These are phyloP conservation scores for Gopherus evgoodei DNA, from an alignment of 2,113 vertebrate species.

Conservation along the genomic window DNA sequence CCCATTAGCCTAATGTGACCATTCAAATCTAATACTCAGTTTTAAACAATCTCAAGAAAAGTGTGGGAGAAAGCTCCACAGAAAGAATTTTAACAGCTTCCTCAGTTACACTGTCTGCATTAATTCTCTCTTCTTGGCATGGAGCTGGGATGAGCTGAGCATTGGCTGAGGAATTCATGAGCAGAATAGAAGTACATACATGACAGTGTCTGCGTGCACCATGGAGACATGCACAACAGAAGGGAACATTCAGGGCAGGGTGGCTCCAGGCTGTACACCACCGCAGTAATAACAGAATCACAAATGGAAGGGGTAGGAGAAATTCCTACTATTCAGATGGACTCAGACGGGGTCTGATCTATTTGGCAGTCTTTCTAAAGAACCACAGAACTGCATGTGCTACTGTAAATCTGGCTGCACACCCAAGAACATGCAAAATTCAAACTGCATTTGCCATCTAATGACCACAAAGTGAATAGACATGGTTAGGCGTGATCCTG, in stretches of 20 bases:
- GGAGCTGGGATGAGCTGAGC: background rate
- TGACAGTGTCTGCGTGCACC: background rate
- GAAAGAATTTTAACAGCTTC: slow-evolving; percentile 56
- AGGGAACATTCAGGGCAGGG: background rate
- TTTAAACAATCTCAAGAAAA: slow-evolving; percentile 56
- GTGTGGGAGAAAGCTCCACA: background rate
- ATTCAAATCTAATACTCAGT: background rate
- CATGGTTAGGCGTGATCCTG: background rate
- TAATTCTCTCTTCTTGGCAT: slow-evolving; percentile 17
- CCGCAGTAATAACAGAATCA: background rate
- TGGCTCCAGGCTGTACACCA: background rate
- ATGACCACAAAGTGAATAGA: background rate
- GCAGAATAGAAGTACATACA: background rate
- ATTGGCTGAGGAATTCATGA: background rate
- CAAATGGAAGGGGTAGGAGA: background rate
- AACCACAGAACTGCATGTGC: background rate
- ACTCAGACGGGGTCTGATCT: background rate
- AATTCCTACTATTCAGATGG: background rate
- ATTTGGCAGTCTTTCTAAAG: accelerated
- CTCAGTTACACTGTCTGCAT: slow-evolving; percentile 31
- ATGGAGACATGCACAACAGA: background rate
- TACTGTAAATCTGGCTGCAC: background rate
- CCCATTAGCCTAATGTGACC: too few species aligned
- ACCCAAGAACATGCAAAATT: background rate
- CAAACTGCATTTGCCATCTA: background rate